Evolutionary conservation across 1,140 invertebrate species (phyloP), one percentile per base, ranked within the genome.

Genomic region (Medauroidea extradentata): DNA sequence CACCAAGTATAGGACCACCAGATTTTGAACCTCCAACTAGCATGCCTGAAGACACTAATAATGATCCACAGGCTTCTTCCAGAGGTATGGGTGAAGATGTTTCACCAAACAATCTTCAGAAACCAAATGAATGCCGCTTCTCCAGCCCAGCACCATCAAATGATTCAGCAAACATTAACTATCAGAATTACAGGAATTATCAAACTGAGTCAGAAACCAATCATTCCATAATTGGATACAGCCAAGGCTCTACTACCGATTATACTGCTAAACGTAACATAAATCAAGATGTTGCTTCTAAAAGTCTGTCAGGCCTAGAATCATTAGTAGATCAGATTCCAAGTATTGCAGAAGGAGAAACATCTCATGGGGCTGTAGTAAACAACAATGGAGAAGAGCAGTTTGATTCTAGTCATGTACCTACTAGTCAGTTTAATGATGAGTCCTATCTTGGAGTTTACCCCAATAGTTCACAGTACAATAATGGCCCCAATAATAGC

Each of bases 241-340:
- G 67, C 23, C 66, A 66, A 44, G 64, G 60, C 27, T 62, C 63
- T 56, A 49, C 60, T 21, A 58, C 65, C 23, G 49, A 61, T 38
- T 63, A 62, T 54, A 57, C 53, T 63, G 51, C 63, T 39, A 67
- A 59, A 53, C 44, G 44, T 63, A 66, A 59, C 42, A 63, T 63
- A 41, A 67, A 65, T 24, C 83, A 89, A 65, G 91, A 93, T 74
- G 87, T 93, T 1, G 83, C 90, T 2, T 86, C 89, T 1, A 93
- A 93, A 72, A 92, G 89, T 67, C 76, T 94, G n/a, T 93, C 90
- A 8, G 91, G 91, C 34, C 77, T 94, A 3, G 91, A 94, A 74
- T 93, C 90, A 16, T 76, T 94, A 9, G 91, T 94, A 19, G 91
- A 94, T 76, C 91, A 94, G 78, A 94, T 94, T 71, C 91, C 91